Conservation (phyloP, 2,797 vertebrate species). For the Antrozous pallidus region DNA sequence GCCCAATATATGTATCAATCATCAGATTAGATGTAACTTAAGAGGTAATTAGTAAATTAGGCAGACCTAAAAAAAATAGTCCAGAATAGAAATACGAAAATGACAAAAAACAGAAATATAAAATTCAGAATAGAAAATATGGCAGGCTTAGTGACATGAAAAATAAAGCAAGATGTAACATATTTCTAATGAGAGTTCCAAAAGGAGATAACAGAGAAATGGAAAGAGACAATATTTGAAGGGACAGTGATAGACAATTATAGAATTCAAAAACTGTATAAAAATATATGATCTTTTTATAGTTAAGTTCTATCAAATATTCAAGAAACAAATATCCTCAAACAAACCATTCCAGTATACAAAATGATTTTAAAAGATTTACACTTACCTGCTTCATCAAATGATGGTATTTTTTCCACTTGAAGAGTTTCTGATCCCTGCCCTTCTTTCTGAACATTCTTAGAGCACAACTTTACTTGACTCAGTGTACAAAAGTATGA, state of each 20-base stretch:
- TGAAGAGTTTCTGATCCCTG: slow-evolving; percentile 67
- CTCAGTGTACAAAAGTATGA: slow-evolving; percentile 81
- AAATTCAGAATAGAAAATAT: not conserved
- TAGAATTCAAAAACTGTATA: not conserved
- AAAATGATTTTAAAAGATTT: not conserved
- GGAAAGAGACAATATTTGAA: not conserved
- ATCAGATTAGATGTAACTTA: not conserved
- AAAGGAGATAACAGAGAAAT: not conserved
- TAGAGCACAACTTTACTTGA: slow-evolving; percentile 90
- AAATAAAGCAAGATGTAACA: not conserved
- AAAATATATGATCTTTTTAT: slow-evolving; percentile 22
- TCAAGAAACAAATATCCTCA: not conserved
- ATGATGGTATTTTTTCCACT: slow-evolving; percentile 56
- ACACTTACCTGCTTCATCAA: slow-evolving; percentile 76
- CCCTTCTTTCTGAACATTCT: slow-evolving; percentile 86
- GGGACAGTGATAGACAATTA: not conserved
- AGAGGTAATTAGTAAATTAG: not conserved
- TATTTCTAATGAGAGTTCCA: not conserved
- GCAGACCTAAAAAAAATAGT: not conserved
- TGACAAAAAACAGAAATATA: not conserved
- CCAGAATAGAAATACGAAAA: not conserved
- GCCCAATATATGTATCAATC: not conserved
- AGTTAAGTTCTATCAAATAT: not conserved
- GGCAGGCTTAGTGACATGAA: not conserved
- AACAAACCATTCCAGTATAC: not conserved